Base-by-base conservation (phyloP, 2,113 vertebrate genomes). In the Periophthalmodon schlosseri region DNA sequence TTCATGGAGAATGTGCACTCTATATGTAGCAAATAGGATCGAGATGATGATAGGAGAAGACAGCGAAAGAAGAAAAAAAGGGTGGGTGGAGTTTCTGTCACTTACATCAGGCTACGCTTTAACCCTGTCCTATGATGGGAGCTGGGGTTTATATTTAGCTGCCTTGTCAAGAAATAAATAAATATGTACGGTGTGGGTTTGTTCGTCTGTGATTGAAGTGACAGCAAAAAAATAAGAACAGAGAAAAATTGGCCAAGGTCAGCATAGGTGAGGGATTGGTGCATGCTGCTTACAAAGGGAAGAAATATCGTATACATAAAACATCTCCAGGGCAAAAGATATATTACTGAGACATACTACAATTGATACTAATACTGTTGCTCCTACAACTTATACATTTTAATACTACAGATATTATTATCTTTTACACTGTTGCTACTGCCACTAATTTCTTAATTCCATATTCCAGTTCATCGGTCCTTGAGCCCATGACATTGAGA, bases 1-100 rank as follows among this genome's bases (percentile, higher is more conserved):
- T 78, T 80, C 28, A 69, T 58, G 69, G 68, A 72, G 70, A 87
- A 89, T 87, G 76, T 74, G 34, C 46, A 85, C 63, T 44, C 39
- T 77, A 69, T 76, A 33, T 28, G 57, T 70, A 77, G 20, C 73
- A 54, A 73, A 76, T 65, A 69, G 67, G 57, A 78, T 77, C 64
- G 21, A 74, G 66, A 78, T 73, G 52, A 76, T 70, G 52, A 63
- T n/a, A 44, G 68, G 60, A 47, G 49, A 63, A 56, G 46, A 64
- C 20, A 12, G 24, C 75, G 20, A 70, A 69, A 68, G 44, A 33
- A 23, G 13, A 28, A 28, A 60, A 57, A 81, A 54, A 82, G 21
- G 34, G 23, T 20, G 36, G 24, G 73, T 34, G 64, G 60, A 68
- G n/a, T 47, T 36, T 15, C 9, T 13, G 56, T 69, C 60, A 79